These are phyloP conservation scores for Cylloceria caligata DNA, from an alignment of 2,888 invertebrate species.

Conservation along the genomic window DNA sequence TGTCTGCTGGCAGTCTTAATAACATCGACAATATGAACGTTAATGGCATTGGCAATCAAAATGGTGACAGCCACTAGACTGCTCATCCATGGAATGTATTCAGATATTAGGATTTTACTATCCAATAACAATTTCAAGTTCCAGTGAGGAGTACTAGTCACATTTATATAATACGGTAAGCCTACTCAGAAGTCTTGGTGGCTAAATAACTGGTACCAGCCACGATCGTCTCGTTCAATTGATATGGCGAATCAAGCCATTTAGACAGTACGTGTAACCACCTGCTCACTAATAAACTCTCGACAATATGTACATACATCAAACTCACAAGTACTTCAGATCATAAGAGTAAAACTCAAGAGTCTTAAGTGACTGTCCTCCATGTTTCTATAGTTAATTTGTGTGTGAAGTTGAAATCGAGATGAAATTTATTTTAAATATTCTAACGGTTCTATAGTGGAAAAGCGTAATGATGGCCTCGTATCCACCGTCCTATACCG, in stretches of 20 bases:
- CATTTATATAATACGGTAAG: constrained; percentile 46
- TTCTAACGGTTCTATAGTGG: neutral
- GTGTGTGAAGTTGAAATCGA: neutral
- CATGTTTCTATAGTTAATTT: neutral
- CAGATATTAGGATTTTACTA: neutral
- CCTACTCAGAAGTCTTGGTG: constrained; percentile 28
- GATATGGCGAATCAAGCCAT: constrained; percentile 46
- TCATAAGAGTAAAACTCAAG: too few relatives aligned
- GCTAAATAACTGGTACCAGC: constrained; percentile 39
- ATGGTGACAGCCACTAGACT: constrained; percentile 7
- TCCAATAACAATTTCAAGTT: constrained; percentile 35
- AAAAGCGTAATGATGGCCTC: neutral
- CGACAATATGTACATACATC: neutral
- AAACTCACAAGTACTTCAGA: neutral
- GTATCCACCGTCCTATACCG: neutral
- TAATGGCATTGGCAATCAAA: neutral
- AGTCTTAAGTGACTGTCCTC: neutral
- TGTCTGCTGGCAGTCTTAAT: neutral
- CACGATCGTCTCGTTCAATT: constrained; percentile 53
- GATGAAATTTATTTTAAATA: neutral
- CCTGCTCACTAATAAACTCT: constrained; percentile 29
- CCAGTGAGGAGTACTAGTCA: constrained; percentile 22
- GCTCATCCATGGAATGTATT: neutral
- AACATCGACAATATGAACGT: neutral
- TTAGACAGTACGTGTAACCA: constrained; percentile 35